Conservation (phyloP, 2,113 vertebrate species). For the Spilogale gracilis region DNA sequence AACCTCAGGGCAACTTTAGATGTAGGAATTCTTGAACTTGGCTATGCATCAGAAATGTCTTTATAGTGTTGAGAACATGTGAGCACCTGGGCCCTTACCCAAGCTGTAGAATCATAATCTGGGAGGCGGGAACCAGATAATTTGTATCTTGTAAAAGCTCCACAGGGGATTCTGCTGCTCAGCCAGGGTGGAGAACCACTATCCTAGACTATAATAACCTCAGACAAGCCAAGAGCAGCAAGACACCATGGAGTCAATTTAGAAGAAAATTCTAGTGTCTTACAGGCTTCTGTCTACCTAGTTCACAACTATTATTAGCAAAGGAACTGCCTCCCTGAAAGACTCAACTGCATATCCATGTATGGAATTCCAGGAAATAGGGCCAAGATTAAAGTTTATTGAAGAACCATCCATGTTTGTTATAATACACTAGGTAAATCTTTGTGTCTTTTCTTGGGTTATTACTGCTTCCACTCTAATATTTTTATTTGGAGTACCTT, state of each 20-base stretch:
- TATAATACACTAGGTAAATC: constrained; percentile 45
- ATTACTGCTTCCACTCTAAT: constrained; percentile 22
- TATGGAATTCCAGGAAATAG: constrained; percentile 29
- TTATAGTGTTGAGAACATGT: neutral
- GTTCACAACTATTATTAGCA: constrained; percentile 43
- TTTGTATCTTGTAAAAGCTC: constrained; percentile 31
- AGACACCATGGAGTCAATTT: constrained; percentile 1
- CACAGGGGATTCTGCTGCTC: neutral
- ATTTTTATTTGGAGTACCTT: constrained; percentile 57
- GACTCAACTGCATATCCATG: neutral
- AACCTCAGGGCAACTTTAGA: constrained; percentile 39
- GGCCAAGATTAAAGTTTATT: constrained; percentile 24
- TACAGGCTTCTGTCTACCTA: neutral
- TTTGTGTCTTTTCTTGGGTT: neutral
- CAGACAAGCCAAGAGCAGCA: neutral
- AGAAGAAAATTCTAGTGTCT: neutral
- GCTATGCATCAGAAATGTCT: neutral
- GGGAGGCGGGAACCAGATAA: neutral
- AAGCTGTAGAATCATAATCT: neutral
- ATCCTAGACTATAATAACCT: neutral
- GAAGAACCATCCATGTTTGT: constrained; percentile 29
- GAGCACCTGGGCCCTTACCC: neutral
- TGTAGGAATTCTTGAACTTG: constrained; percentile 42
- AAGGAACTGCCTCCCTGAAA: constrained; percentile 31
- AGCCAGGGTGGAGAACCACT: neutral